Percentiles rank a stretch among this genome's conserved stretches.
phyloP scores from a whole-genome alignment of 2,888 invertebrate species.

The Trileptium ribeirensis region DNA sequence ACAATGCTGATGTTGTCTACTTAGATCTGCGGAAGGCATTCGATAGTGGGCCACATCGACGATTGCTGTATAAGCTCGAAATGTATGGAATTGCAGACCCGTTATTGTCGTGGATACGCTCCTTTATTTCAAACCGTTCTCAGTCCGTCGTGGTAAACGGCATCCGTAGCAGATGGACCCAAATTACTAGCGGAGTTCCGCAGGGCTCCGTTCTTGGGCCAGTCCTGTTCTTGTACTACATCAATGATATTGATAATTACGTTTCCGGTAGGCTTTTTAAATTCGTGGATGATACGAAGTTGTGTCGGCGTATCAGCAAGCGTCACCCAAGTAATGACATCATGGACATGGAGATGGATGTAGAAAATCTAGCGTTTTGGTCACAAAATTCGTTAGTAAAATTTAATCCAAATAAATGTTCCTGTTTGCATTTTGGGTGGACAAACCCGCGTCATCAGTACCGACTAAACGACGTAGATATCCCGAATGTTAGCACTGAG shows the following conservation, averaged over 20 bases:
- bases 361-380: no score
- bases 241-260: constrained; percentile 10
- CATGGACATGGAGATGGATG: no score
- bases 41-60: constrained; percentile 14
- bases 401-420: no score
- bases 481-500: no score
- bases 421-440: no score
- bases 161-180: background rate
- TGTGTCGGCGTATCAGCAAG: no score
- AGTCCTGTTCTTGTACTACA: background rate
- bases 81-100: background rate
- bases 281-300: constrained; percentile 12
- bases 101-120: background rate
- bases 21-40: constrained; percentile 20
- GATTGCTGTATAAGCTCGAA: background rate
- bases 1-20: constrained; percentile 16
- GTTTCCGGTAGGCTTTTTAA: no score
- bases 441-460: no score
- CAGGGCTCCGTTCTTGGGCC: constrained; percentile 13
- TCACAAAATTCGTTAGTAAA: no score
- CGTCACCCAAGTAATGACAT: no score
- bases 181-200: constrained; percentile 6
- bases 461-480: no score
- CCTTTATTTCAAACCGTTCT: constrained; percentile 1
- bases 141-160: background rate